These are phyloP conservation scores for Hyphantria cunea DNA, from an alignment of 1,140 invertebrate genomes.

Conservation along the genomic window DNA sequence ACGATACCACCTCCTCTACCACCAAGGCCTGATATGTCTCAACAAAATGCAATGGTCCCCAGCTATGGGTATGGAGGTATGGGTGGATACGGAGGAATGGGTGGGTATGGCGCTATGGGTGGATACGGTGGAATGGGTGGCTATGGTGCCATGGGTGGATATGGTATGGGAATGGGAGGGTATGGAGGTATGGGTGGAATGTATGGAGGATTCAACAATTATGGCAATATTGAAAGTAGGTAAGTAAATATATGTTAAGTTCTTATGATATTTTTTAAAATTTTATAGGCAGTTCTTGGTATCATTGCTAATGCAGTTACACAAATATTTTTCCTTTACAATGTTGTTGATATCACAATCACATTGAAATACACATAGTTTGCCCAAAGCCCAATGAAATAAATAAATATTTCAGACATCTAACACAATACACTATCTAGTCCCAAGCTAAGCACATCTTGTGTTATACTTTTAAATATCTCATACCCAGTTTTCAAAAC, in stretches of 20 bases:
- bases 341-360: no score
- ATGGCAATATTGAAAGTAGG: constrained; percentile 85
- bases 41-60: constrained; percentile 50
- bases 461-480: no score
- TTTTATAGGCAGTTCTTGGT: no score
- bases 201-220: constrained; percentile 72
- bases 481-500: no score
- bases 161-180: constrained; percentile 54
- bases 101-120: constrained; percentile 33
- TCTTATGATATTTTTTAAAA: neutral
- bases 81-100: constrained; percentile 4
- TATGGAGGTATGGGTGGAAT: constrained; percentile 51
- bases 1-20: constrained; percentile 55
- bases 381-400: no score
- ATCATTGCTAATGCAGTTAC: no score
- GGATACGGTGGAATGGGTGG: constrained; percentile 48
- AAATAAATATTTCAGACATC: no score
- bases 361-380: no score
- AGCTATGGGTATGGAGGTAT: constrained; percentile 7
- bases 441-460: no score
- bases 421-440: no score
- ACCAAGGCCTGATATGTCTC: constrained; percentile 55
- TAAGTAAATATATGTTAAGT: constrained; percentile 41
- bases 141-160: constrained; percentile 49
- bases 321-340: no score